A percentile compares a stretch with the other conserved stretches of the same genome.
Evolutionary conservation across 2,888 invertebrate genomes (phyloP).

Genomic region (Coronaproctus castanopsis): DNA sequence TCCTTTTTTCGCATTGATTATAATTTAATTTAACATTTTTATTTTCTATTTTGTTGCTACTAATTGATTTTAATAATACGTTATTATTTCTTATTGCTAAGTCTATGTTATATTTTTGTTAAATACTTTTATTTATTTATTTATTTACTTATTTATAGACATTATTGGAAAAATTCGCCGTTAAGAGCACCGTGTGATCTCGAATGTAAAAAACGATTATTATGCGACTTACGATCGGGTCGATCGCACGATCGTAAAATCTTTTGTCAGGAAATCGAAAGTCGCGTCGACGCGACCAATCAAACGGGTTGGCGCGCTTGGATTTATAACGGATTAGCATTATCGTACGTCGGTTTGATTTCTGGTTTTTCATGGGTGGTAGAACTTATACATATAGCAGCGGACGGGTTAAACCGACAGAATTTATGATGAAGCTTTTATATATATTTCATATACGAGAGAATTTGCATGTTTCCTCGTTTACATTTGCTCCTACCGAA

Average conservation of each 20-base stretch:
- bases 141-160: constrained; percentile 37
- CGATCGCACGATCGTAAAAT: constrained; percentile 67
- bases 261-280: constrained; percentile 61
- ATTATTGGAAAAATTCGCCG: constrained; percentile 78
- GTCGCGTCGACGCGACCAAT: constrained; percentile 55
- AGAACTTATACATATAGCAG: background rate
- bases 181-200: constrained; percentile 60
- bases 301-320: constrained; percentile 66
- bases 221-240: constrained; percentile 72
- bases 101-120: no score
- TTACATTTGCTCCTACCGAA: background rate
- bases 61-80: no score
- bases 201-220: constrained; percentile 62
- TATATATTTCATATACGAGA: background rate
- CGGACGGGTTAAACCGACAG: background rate
- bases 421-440: background rate
- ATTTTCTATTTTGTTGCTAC: no score
- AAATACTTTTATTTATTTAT: no score
- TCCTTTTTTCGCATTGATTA: no score
- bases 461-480: background rate
- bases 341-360: constrained; percentile 49
- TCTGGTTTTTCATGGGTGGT: constrained; percentile 12
- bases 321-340: constrained; percentile 67
- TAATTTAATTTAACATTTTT: no score
- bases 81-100: no score